Conservation (phyloP, 2,113 vertebrate species). For the Edolisoma coerulescens region DNA sequence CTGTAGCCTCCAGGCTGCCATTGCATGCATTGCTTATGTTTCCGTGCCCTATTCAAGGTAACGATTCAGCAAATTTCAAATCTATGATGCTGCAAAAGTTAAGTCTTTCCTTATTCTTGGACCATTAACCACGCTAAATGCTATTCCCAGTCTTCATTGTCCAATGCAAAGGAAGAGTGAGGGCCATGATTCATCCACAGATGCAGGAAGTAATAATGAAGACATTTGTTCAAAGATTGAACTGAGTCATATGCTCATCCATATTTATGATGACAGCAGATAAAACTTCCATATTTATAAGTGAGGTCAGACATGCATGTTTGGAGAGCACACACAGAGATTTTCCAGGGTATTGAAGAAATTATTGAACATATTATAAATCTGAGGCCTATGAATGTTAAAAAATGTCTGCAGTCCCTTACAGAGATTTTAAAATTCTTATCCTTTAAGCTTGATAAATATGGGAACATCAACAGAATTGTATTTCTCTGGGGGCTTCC, state of each 20-base stretch:
- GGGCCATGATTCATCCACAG: constrained; percentile 31
- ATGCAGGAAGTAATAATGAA: constrained; percentile 33
- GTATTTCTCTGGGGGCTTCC: not conserved
- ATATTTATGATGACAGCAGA: constrained; percentile 23
- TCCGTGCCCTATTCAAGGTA: not conserved
- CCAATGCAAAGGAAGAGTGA: not conserved
- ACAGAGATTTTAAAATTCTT: not conserved
- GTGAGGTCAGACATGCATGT: not conserved
- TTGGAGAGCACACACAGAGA: not conserved
- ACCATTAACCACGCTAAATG: not conserved
- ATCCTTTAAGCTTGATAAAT: not conserved
- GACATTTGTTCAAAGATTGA: not conserved
- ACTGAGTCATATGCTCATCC: constrained; percentile 36
- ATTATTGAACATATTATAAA: not conserved
- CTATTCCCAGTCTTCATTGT: not conserved
- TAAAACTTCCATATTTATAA: not conserved
- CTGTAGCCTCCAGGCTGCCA: not conserved
- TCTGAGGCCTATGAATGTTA: not conserved
- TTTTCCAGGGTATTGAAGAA: not conserved
- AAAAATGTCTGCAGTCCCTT: not conserved
- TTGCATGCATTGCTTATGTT: not conserved
- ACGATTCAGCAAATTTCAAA: not conserved
- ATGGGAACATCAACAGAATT: not conserved
- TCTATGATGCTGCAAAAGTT: not conserved
- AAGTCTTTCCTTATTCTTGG: not conserved